These are phyloP conservation scores for Erynnis tages DNA, from an alignment of 2,888 invertebrate species.

Conservation along the genomic window DNA sequence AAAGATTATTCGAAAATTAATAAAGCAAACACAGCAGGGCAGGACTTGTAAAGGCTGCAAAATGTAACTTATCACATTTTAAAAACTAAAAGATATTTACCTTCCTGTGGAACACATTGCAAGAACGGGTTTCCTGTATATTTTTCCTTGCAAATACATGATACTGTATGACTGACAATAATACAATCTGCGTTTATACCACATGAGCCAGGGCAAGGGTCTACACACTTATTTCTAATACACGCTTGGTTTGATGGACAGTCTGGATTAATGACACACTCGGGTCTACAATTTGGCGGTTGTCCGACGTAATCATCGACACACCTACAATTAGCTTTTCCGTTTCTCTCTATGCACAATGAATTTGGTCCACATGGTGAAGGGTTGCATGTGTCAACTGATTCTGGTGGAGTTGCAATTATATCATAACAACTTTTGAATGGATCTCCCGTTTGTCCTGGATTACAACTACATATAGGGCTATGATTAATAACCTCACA, in stretches of 20 bases:
- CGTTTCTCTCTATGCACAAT: conserved; percentile 84
- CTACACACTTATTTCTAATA: conserved; percentile 89
- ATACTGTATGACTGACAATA: conserved; percentile 89
- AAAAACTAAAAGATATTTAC: conserved; percentile 45
- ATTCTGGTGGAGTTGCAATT: conserved; percentile 54
- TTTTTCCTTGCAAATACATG: conserved; percentile 88
- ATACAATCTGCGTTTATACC: conserved; percentile 90
- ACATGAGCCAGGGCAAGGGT: conserved; percentile 92
- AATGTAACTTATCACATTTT: not conserved
- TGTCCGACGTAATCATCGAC: conserved; percentile 88
- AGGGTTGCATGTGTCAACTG: conserved; percentile 84
- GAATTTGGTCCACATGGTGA: conserved; percentile 93
- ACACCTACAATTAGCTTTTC: conserved; percentile 88
- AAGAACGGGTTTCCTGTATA: conserved; percentile 92
- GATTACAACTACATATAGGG: conserved; percentile 91
- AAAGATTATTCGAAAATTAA: conserved; percentile 27
- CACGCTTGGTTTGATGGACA: conserved; percentile 90
- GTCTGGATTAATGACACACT: conserved; percentile 91
- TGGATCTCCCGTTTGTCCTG: conserved; percentile 89
- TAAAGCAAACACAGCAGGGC: not conserved
- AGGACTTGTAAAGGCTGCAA: too few relatives aligned
- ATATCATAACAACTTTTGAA: conserved; percentile 87
- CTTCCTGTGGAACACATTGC: conserved; percentile 85
- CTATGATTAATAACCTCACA: conserved; percentile 93
- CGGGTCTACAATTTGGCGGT: conserved; percentile 91